Percentiles rank a stretch among this genome's conserved stretches.
Conservation (phyloP, 1,140 invertebrate genomes). For the Amphibalanus amphitrite region DNA sequence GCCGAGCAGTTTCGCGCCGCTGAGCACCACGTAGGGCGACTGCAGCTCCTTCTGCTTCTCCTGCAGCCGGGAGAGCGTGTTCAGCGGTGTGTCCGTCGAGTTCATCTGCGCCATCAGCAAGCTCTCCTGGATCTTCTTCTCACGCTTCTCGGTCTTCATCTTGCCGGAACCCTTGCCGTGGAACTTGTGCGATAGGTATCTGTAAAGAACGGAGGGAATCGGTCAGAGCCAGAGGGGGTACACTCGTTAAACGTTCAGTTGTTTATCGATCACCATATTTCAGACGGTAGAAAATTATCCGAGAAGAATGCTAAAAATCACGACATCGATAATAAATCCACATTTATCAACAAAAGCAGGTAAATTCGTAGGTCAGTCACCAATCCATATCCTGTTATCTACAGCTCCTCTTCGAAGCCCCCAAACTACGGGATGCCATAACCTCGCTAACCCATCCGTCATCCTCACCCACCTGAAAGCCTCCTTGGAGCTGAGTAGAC, state of each 20-base stretch:
- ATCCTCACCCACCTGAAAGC: constrained; percentile 67
- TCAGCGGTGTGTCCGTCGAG: constrained; percentile 90
- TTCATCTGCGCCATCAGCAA: constrained; percentile 96
- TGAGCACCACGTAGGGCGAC: constrained; percentile 83
- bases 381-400: too few species aligned
- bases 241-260: background rate
- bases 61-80: constrained; percentile 81
- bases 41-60: constrained; percentile 94
- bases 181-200: constrained; percentile 90
- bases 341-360: too few species aligned
- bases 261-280: constrained; percentile 7
- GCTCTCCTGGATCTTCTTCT: constrained; percentile 57
- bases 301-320: too few species aligned
- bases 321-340: too few species aligned
- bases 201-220: constrained; percentile 18
- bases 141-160: constrained; percentile 92
- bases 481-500: constrained; percentile 80
- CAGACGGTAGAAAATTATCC: constrained; percentile 12
- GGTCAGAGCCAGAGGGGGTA: background rate
- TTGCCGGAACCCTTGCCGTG: constrained; percentile 98
- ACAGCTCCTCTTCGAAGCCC: too few species aligned
- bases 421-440: too few species aligned
- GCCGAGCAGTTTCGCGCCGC: constrained; percentile 48
- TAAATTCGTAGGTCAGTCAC: too few species aligned
- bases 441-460: too few species aligned